Evolutionary conservation across 92 coral and sea anemone species (phyloP).

Genomic region (Pocillopora meandrina): DNA sequence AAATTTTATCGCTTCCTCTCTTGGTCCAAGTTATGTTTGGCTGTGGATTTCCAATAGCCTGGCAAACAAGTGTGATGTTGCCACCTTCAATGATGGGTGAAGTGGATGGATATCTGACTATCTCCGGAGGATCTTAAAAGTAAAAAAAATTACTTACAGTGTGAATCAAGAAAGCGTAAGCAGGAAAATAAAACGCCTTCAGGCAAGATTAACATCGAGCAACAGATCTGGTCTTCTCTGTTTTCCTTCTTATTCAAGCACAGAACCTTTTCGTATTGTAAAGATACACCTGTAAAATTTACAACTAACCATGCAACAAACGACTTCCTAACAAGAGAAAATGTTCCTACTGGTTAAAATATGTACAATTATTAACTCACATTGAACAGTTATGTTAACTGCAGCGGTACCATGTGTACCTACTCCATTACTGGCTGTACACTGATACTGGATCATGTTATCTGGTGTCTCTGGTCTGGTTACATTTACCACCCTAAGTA

Average conservation of each 20-base stretch:
- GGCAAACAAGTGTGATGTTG: background rate
- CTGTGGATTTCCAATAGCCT: slow-evolving; percentile 11
- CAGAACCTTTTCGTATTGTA: background rate
- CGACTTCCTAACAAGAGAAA: no score
- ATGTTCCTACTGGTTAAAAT: background rate
- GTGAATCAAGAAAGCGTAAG: background rate
- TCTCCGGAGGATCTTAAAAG: background rate
- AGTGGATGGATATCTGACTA: background rate
- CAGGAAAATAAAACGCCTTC: no score
- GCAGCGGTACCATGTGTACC: background rate
- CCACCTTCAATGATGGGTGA: slow-evolving; percentile 3
- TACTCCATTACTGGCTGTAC: slow-evolving; percentile 44
- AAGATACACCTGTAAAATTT: background rate
- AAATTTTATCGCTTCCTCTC: background rate
- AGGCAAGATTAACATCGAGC: no score
- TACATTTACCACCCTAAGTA: background rate
- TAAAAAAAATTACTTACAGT: background rate
- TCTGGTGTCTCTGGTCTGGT: slow-evolving; percentile 32
- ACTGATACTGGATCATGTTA: slow-evolving; percentile 26
- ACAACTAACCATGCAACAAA: background rate
- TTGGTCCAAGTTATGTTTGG: slow-evolving; percentile 18
- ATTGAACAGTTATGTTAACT: slow-evolving; percentile 28
- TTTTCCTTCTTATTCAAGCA: no score
- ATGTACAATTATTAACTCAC: background rate
- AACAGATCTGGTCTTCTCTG: no score